phyloP scores from a whole-genome alignment of 2,113 vertebrate genomes.

The Strix uralensis region DNA sequence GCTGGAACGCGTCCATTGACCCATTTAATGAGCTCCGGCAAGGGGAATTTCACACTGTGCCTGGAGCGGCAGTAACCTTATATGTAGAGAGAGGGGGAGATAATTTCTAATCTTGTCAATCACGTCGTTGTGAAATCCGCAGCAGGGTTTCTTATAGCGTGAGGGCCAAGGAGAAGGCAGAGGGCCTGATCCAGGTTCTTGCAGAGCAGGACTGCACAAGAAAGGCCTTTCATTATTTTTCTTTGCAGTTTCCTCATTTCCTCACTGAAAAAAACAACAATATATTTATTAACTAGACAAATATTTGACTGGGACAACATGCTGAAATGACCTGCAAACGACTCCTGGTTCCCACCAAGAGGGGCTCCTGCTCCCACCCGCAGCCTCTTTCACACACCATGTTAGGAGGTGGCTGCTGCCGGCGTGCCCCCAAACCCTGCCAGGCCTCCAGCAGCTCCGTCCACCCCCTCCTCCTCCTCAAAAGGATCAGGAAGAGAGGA shows the following conservation, averaged over 20 bases:
- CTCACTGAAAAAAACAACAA: slow-evolving; percentile 52
- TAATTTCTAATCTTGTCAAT: slow-evolving; percentile 72
- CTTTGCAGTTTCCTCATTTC: slow-evolving; percentile 61
- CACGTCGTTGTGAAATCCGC: slow-evolving; percentile 63
- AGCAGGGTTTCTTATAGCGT: slow-evolving; percentile 54
- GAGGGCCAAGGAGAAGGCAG: slow-evolving; percentile 51
- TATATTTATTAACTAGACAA: slow-evolving; percentile 66
- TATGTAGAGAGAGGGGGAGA: slow-evolving; percentile 59
- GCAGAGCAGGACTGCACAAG: slow-evolving; percentile 22
- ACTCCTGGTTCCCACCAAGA: slow-evolving; percentile 36
- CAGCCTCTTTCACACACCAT: background rate
- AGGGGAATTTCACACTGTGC: slow-evolving; percentile 75
- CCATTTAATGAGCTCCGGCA: slow-evolving; percentile 74
- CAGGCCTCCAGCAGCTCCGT: background rate
- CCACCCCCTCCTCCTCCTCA: background rate
- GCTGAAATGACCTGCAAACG: slow-evolving; percentile 54
- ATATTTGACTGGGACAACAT: slow-evolving; percentile 64
- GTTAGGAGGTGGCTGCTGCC: background rate
- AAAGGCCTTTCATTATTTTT: slow-evolving; percentile 57
- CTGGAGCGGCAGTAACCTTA: slow-evolving; percentile 70
- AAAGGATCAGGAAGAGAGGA: background rate
- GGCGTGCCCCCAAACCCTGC: background rate
- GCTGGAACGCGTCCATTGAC: slow-evolving; percentile 69
- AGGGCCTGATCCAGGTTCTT: slow-evolving; percentile 49
- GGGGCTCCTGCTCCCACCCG: background rate